Evolutionary conservation across 1,140 invertebrate genomes (phyloP).

Genomic region (Zaprionus camerounensis): DNA sequence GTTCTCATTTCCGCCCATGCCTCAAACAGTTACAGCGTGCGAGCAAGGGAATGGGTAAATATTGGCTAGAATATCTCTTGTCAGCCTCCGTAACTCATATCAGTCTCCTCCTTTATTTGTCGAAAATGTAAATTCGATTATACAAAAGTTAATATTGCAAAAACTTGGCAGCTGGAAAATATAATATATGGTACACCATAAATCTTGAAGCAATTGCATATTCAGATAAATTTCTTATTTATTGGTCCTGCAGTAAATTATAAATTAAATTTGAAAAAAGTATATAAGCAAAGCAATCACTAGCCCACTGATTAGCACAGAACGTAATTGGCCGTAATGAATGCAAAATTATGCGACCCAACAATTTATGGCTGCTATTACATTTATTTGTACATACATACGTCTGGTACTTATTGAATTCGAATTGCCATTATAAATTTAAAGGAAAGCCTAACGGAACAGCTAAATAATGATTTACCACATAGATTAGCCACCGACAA

Average conservation of each 20-base stretch:
- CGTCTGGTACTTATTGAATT: slow-evolving; percentile 5
- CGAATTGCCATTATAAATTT: slow-evolving; percentile 39
- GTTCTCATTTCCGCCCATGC: slow-evolving; percentile 37
- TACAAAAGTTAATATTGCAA: slow-evolving; percentile 15
- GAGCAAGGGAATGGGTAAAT: slow-evolving; percentile 10
- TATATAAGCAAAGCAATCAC: neutral
- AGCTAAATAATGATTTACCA: slow-evolving; percentile 23
- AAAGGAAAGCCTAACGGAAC: slow-evolving; percentile 12
- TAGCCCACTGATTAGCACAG: slow-evolving; percentile 7
- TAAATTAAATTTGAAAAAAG: slow-evolving; percentile 4
- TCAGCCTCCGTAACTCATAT: slow-evolving; percentile 7
- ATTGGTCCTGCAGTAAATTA: slow-evolving; percentile 24
- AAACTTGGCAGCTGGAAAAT: slow-evolving; percentile 10
- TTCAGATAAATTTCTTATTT: slow-evolving; percentile 28
- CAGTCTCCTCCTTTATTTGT: slow-evolving; percentile 5
- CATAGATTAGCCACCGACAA: slow-evolving; percentile 24
- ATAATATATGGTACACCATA: slow-evolving; percentile 25
- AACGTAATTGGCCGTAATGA: slow-evolving; percentile 39
- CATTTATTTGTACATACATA: neutral
- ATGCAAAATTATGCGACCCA: slow-evolving; percentile 27
- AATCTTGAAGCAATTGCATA: slow-evolving; percentile 26
- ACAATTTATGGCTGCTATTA: slow-evolving; percentile 31
- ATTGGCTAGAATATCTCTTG: slow-evolving; percentile 39
- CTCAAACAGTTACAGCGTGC: neutral
- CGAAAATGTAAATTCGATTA: slow-evolving; percentile 29